Percentiles rank a stretch among this genome's conserved stretches.
These are phyloP conservation scores for Odontocolon sp. DNA, from an alignment of 2,888 invertebrate species.

Conservation along the genomic window DNA sequence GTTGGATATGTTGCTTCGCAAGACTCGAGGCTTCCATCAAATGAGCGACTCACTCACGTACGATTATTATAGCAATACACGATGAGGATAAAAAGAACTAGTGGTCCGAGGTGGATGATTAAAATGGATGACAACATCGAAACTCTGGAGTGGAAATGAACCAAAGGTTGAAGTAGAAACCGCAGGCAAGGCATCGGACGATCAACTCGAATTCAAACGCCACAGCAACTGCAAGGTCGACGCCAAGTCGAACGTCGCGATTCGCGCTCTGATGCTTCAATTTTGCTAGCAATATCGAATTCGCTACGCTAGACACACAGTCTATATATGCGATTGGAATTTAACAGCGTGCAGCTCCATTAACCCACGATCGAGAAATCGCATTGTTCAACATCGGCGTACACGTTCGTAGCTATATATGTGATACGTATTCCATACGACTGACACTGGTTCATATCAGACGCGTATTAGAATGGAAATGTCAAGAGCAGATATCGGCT, in stretches of 20 bases:
- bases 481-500: conserved; percentile 69
- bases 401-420: neutral
- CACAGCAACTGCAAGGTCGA: neutral
- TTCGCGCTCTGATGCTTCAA: conserved; percentile 3
- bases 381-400: conserved; percentile 13
- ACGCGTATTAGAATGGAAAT: conserved; percentile 70
- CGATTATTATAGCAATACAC: conserved; percentile 4
- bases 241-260: neutral
- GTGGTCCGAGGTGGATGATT: conserved; percentile 3
- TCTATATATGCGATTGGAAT: neutral
- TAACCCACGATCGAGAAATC: conserved; percentile 1
- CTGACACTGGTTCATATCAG: conserved; percentile 57
- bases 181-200: neutral
- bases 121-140: conserved; percentile 27
- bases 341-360: conserved; percentile 5
- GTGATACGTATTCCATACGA: conserved; percentile 63
- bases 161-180: neutral
- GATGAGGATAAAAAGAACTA: neutral
- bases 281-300: conserved; percentile 4
- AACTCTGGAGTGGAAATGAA: neutral
- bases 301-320: neutral
- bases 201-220: neutral
- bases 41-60: conserved; percentile 23
- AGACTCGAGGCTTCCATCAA: conserved; percentile 6
- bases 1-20: neutral